A percentile compares a stretch with the other conserved stretches of the same genome.
Conservation (phyloP, 2,797 vertebrate genomes). For the Lutjanus campechanus region DNA sequence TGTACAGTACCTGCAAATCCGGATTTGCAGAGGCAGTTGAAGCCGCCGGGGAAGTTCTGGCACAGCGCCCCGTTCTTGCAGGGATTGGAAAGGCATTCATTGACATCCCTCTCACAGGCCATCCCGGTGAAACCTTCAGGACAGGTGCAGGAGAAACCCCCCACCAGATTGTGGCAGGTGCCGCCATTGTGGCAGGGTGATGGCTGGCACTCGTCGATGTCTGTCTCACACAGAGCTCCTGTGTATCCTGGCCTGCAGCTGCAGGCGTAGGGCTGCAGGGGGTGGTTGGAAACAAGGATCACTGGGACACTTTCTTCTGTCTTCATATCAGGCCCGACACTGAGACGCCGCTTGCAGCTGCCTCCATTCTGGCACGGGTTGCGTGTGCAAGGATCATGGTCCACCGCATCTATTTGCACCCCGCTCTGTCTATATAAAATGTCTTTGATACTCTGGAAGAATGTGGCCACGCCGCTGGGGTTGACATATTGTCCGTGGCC, state of each 20-base stretch:
- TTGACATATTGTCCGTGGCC: constrained; percentile 92
- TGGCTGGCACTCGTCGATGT: constrained; percentile 95
- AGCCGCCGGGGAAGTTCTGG: constrained; percentile 95
- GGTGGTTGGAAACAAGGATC: constrained; percentile 91
- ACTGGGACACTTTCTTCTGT: constrained; percentile 92
- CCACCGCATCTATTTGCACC: constrained; percentile 93
- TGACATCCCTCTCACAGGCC: constrained; percentile 97
- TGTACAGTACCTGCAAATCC: constrained; percentile 94
- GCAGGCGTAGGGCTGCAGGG: constrained; percentile 92
- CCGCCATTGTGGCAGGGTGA: constrained; percentile 94
- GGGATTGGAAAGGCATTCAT: constrained; percentile 95
- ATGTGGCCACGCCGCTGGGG: constrained; percentile 94
- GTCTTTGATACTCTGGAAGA: constrained; percentile 98
- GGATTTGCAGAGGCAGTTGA: constrained; percentile 95
- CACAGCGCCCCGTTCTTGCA: constrained; percentile 92
- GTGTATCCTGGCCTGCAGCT: constrained; percentile 93
- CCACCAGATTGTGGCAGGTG: constrained; percentile 96
- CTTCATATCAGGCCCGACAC: constrained; percentile 86
- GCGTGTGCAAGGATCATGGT: constrained; percentile 92
- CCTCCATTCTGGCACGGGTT: constrained; percentile 96
- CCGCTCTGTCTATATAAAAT: constrained; percentile 93
- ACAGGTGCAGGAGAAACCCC: constrained; percentile 97
- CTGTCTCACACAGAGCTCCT: constrained; percentile 91
- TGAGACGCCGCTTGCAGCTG: constrained; percentile 92
- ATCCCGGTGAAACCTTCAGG: constrained; percentile 95